Evolutionary conservation across 2,113 vertebrate species (phyloP), one percentile per base, ranked within the genome.

Genomic region (Hyaena hyaena): DNA sequence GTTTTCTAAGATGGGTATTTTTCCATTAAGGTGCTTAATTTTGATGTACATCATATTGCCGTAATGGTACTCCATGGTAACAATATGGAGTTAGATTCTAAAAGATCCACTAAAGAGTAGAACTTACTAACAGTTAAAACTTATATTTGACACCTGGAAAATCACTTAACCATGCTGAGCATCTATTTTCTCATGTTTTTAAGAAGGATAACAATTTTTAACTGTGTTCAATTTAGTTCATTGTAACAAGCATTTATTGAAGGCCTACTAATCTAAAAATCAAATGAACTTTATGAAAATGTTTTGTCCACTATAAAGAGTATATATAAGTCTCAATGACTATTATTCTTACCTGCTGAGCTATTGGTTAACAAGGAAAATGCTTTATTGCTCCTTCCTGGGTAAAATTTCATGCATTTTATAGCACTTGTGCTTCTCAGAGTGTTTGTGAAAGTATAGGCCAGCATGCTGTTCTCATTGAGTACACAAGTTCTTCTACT

Each of bases 331-430:
- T 84, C n/a, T 88, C 48, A 63, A 10, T 35, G 39, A 66, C n/a
- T 65, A 15, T 93, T 91, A 66, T 45, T 88, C 58, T 77, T 63
- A 55, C 24, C 53, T 93, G 31, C 79, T 82, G 53, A 93, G 77
- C 73, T 71, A 73, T 48, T 92, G 33, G 61, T 81, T 96, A 97
- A 92, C 77, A 95, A 82, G 93, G 73, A 50, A 83, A 91, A 84
- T 71, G 26, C 39, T 88, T 96, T 88, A 68, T 92, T 93, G 7
- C 14, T 83, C 24, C n/a, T 85, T 88, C 39, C 73, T 65, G 10
- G 79, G 83, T 69, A 77, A 97, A 82, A 85, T 82, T 17, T 82
- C 66, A 73, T 45, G n/a, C 55, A 82, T 94, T 97, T 97, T 93
- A 48, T 69, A 93, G 79, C 24, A 82, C 35, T 28, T 89, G 50